Base-by-base conservation (phyloP, 2,113 vertebrate genomes). In the Xiphias gladius region DNA sequence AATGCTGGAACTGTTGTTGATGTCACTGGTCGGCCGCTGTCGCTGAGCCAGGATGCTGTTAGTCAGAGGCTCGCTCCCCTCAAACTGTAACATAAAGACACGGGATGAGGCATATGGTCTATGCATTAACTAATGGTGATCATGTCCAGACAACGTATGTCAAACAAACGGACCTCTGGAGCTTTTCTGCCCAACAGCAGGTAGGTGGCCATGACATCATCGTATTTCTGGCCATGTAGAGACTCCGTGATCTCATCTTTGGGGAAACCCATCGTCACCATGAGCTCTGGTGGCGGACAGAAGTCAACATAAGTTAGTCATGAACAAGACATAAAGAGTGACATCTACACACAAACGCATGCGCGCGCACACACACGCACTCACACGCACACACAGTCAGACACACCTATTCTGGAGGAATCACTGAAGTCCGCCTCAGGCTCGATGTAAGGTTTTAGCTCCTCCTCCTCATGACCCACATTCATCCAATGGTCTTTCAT, bases 401-500 rank as follows among this genome's bases (percentile, higher is more conserved):
- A 88, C 93, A 92, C 82, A 98, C 98, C 98, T 96, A 99, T 99
- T 94, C 97, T 95, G 85, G 97, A 96, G 65, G 90, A 93, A 90
- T 99, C 98, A 90, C 91, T 97, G 92, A 97, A 97, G 92, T 99
- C 97, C 4, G 96, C 95, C 83, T 99, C 97, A 4, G 98, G 98
- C 90, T 99, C 98, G 28, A 94, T 92, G 70, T 99, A 97, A 32
- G 97, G 98, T 90, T 98, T 98, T 57, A 99, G 94, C 86, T 98
- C 97, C 95, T 99, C 97, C 66, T 98, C 97, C 74, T 99, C 97
- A 0, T 99, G 97, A 89, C 97, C 97, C 84, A 98, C 97, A 82
- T 99, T 99, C 97, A 99, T 98, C 98, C 98, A 99, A 54, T 97
- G 96, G 94, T 99, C 98, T 95, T 97, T 98, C 98, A 99, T 99